phyloP scores from a whole-genome alignment of 2,888 invertebrate species.

The Mimumesa dahlbomi region DNA sequence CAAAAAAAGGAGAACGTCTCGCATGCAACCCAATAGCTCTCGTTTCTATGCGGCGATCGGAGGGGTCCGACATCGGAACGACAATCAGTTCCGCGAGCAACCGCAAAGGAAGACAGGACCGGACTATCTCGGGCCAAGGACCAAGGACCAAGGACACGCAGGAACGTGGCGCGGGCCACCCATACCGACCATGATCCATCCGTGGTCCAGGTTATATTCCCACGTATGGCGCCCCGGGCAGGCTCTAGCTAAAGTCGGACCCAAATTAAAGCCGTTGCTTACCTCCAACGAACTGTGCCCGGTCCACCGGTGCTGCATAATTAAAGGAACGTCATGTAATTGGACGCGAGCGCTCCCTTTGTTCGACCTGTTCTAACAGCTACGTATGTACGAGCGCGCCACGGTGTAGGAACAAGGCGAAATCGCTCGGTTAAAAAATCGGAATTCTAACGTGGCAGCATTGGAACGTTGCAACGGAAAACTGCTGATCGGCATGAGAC shows the following conservation, averaged over 20 bases:
- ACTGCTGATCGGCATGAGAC: too few relatives aligned
- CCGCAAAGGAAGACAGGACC: constrained; percentile 58
- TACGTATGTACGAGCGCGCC: too few relatives aligned
- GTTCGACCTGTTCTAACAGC: constrained; percentile 46
- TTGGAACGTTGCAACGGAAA: not conserved
- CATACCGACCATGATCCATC: constrained; percentile 65
- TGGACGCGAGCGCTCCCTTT: constrained; percentile 66
- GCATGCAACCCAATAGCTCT: constrained; percentile 37
- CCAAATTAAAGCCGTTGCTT: constrained; percentile 76
- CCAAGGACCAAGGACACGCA: constrained; percentile 73
- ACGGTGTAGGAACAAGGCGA: not conserved
- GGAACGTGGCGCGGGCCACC: constrained; percentile 72
- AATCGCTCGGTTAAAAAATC: not conserved
- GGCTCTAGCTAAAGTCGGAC: constrained; percentile 74
- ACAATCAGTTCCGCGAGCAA: constrained; percentile 50
- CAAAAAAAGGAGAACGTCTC: too few relatives aligned
- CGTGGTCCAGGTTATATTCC: constrained; percentile 69
- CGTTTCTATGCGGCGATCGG: constrained; percentile 42
- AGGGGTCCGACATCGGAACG: too few relatives aligned
- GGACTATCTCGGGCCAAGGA: constrained; percentile 65
- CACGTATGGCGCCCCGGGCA: constrained; percentile 76
- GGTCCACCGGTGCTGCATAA: constrained; percentile 75
- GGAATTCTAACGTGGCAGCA: not conserved
- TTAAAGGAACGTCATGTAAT: constrained; percentile 77
- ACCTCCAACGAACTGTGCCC: constrained; percentile 70